Conservation (phyloP, 2,888 invertebrate species). For the Acanthococcus lagerstroemiae region DNA sequence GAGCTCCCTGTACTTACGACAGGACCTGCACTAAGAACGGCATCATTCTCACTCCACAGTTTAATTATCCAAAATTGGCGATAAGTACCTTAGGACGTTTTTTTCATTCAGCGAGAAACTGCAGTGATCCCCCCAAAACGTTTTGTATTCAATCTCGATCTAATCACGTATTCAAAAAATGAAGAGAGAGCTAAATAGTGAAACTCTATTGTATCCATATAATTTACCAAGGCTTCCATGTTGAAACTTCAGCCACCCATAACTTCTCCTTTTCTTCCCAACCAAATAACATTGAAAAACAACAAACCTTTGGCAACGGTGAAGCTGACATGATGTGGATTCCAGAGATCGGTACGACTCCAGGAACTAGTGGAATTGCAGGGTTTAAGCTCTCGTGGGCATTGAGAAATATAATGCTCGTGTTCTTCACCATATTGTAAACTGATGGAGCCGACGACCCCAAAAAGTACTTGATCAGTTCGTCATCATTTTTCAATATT, state of each 20-base stretch:
- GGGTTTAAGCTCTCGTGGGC: background rate
- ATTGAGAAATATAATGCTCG: constrained; percentile 9
- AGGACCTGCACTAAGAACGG: too few relatives aligned
- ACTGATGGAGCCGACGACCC: background rate
- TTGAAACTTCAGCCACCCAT: background rate
- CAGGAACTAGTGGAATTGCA: constrained; percentile 3
- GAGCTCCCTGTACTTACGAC: too few relatives aligned
- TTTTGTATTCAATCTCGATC: too few relatives aligned
- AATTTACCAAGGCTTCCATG: background rate
- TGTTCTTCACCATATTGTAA: background rate
- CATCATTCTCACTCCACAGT: too few relatives aligned
- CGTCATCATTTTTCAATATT: background rate
- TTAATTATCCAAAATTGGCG: too few relatives aligned
- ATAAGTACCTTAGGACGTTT: too few relatives aligned
- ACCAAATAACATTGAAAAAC: background rate
- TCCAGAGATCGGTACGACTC: constrained; percentile 5
- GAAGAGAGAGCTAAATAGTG: too few relatives aligned
- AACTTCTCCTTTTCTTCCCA: background rate
- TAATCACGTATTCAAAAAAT: too few relatives aligned
- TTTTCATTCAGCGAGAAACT: too few relatives aligned
- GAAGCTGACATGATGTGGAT: background rate
- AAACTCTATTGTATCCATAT: too few relatives aligned
- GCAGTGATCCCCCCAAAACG: too few relatives aligned
- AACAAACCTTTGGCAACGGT: background rate
- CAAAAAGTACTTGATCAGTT: background rate